Conservation (phyloP, 2,888 invertebrate genomes). For the Agrochola lota region DNA sequence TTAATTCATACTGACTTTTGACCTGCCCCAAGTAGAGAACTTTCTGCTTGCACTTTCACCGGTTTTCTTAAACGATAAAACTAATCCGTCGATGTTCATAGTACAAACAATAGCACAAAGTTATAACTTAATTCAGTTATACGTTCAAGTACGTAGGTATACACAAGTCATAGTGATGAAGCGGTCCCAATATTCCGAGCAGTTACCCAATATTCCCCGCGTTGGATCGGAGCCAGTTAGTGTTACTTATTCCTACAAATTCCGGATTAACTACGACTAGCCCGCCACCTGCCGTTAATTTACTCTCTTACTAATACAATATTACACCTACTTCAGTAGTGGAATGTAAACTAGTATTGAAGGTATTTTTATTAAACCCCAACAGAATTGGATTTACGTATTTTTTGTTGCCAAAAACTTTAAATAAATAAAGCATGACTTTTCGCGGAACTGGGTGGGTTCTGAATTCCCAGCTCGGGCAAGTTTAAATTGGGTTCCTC, state of each 20-base stretch:
- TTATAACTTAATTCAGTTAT: conserved; percentile 43
- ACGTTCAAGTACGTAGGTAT: conserved; percentile 38
- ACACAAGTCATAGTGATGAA: conserved; percentile 65
- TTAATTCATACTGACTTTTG: too few relatives aligned
- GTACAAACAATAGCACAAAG: conserved; percentile 18
- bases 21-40: neutral
- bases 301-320: conserved; percentile 47
- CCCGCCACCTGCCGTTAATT: conserved; percentile 65
- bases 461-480: neutral
- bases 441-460: neutral
- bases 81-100: neutral
- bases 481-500: neutral
- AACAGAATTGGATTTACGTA: neutral
- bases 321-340: conserved; percentile 38
- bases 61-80: conserved; percentile 4
- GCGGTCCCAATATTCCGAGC: conserved; percentile 72
- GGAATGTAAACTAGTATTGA: conserved; percentile 6
- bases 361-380: neutral
- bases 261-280: conserved; percentile 67
- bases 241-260: conserved; percentile 80
- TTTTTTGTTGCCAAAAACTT: neutral
- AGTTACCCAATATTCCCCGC: conserved; percentile 68
- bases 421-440: neutral
- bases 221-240: conserved; percentile 75
- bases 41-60: neutral